Evolutionary conservation across 2,888 invertebrate species (phyloP).

Genomic region (Volucella bombylans): DNA sequence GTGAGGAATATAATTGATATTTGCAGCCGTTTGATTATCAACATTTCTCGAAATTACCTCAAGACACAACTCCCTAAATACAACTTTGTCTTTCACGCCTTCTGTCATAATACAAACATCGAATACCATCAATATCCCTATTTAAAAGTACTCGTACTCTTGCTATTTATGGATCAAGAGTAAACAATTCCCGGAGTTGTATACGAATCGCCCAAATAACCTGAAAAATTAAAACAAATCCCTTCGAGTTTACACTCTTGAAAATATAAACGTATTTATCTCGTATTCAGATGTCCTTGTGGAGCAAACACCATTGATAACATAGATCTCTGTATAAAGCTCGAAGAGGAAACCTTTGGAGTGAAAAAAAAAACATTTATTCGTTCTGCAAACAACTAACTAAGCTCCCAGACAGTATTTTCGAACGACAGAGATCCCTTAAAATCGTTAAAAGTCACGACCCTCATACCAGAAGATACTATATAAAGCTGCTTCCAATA

Average conservation of each 20-base stretch:
- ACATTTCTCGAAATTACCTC: too few species aligned
- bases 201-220: slow-evolving; percentile 20
- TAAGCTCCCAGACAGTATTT: slow-evolving; percentile 34
- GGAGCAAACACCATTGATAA: slow-evolving; percentile 44
- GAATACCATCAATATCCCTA: neutral
- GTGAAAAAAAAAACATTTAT: slow-evolving; percentile 3
- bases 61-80: too few species aligned
- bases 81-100: too few species aligned
- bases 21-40: too few species aligned
- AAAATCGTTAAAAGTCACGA: slow-evolving; percentile 63
- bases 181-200: slow-evolving; percentile 2
- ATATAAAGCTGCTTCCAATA: neutral
- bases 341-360: neutral
- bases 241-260: neutral
- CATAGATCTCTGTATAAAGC: slow-evolving; percentile 40
- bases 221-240: neutral
- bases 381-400: slow-evolving; percentile 22
- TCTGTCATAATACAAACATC: slow-evolving; percentile 3
- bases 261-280: slow-evolving; percentile 20
- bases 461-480: slow-evolving; percentile 27
- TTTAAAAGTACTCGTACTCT: neutral
- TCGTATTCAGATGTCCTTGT: neutral
- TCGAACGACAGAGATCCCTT: slow-evolving; percentile 47
- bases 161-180: neutral
- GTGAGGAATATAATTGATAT: too few species aligned